Evolutionary conservation across 2,113 vertebrate species (phyloP).

Genomic region (Odocoileus virginianus): DNA sequence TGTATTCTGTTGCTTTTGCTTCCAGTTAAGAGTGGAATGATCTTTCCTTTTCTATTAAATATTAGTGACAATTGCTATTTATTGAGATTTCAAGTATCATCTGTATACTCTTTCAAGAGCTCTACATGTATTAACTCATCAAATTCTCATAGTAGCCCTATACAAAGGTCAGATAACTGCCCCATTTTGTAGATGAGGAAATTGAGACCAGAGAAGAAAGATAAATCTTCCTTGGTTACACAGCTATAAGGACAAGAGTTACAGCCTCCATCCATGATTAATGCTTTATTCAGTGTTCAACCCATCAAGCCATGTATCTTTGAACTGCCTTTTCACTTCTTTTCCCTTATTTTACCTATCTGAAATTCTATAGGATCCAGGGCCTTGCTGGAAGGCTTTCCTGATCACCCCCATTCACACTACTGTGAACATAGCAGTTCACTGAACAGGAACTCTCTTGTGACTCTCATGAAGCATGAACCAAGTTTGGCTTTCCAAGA

Average conservation of each 20-base stretch:
- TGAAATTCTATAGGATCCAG: background rate
- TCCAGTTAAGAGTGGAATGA: background rate
- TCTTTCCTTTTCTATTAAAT: background rate
- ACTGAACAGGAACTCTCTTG: background rate
- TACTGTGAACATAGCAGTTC: background rate
- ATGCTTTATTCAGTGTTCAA: background rate
- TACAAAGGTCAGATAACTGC: background rate
- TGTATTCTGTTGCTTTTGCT: background rate
- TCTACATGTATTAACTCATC: background rate
- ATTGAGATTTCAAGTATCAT: background rate
- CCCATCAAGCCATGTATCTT: background rate
- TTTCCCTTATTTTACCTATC: background rate
- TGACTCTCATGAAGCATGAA: background rate
- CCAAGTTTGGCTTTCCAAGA: background rate
- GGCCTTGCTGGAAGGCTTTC: background rate
- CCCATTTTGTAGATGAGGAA: background rate
- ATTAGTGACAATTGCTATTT: background rate
- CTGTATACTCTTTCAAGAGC: background rate
- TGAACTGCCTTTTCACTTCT: background rate
- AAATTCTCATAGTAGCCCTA: background rate
- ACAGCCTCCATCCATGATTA: background rate
- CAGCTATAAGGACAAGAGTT: background rate
- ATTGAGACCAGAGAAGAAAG: background rate
- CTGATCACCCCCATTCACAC: background rate
- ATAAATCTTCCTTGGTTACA: background rate